A percentile compares a stretch with the other conserved stretches of the same genome.
Evolutionary conservation across 1,140 invertebrate genomes (phyloP).

Genomic region (Mamestra configurata): DNA sequence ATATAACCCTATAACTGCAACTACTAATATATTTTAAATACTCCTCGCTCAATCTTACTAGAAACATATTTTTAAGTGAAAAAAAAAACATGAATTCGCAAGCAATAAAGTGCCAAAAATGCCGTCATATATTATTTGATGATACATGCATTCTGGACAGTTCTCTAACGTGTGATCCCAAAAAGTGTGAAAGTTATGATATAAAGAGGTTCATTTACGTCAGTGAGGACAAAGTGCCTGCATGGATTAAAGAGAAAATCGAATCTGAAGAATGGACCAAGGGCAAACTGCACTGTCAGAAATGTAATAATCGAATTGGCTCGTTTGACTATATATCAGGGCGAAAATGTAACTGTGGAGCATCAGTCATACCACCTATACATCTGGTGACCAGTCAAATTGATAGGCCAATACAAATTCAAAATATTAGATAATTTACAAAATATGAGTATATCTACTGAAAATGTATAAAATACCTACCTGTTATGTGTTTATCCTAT

Average conservation of each 20-base stretch:
- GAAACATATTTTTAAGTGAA: conserved; percentile 65
- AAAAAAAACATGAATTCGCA: conserved; percentile 42
- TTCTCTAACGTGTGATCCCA: conserved; percentile 50
- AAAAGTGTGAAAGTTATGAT: conserved; percentile 71
- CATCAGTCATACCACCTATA: conserved; percentile 86
- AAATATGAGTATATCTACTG: neutral
- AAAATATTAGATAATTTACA: neutral
- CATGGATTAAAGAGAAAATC: conserved; percentile 81
- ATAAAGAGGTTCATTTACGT: conserved; percentile 78
- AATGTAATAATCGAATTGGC: conserved; percentile 89
- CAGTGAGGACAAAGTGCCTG: conserved; percentile 81
- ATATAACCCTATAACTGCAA: too few species aligned
- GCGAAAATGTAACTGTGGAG: conserved; percentile 88
- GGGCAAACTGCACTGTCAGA: conserved; percentile 90
- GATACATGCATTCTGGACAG: conserved; percentile 61
- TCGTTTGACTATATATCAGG: conserved; percentile 90
- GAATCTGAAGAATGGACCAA: conserved; percentile 88
- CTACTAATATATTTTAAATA: neutral
- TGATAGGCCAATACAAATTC: conserved; percentile 76
- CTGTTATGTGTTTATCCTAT: too few species aligned
- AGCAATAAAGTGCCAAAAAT: conserved; percentile 81
- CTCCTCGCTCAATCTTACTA: neutral
- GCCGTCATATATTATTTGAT: conserved; percentile 70
- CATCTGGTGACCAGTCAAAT: conserved; percentile 89
- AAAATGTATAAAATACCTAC: neutral